A percentile compares a stretch with the other conserved stretches of the same genome.
phyloP scores from a whole-genome alignment of 2,113 vertebrate species.

The Toxostoma redivivum region DNA sequence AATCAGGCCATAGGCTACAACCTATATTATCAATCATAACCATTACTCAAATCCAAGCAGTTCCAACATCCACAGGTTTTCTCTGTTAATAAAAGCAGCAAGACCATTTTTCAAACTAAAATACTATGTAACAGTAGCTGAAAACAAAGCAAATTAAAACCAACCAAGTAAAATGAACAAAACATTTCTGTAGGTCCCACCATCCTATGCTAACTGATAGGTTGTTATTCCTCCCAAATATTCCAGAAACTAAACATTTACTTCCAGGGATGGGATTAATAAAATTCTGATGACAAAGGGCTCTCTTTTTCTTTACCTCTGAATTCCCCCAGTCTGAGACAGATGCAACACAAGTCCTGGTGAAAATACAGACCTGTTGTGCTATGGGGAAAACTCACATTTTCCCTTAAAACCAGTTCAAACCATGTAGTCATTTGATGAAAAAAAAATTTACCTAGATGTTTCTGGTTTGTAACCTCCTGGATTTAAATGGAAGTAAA shows the following conservation, averaged over 20 bases:
- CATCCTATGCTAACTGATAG: not conserved
- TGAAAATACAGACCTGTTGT: not conserved
- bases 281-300: not conserved
- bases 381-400: not conserved
- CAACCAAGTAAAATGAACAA: not conserved
- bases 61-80: not conserved
- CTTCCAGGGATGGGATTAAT: not conserved
- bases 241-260: not conserved
- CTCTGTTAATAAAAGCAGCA: not conserved
- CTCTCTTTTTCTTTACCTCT: not conserved
- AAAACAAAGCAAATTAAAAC: not conserved
- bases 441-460: not conserved
- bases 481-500: not conserved
- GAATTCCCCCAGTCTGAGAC: not conserved
- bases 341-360: not conserved
- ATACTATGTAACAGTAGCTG: not conserved
- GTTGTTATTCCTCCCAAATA: not conserved
- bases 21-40: not conserved
- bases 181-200: not conserved
- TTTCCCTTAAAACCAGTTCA: not conserved
- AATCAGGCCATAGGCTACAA: not conserved
- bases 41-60: not conserved
- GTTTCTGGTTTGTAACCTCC: not conserved
- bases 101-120: not conserved
- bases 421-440: not conserved